Conservation (phyloP, 2,797 vertebrate species). For the Neostethus bicornis region DNA sequence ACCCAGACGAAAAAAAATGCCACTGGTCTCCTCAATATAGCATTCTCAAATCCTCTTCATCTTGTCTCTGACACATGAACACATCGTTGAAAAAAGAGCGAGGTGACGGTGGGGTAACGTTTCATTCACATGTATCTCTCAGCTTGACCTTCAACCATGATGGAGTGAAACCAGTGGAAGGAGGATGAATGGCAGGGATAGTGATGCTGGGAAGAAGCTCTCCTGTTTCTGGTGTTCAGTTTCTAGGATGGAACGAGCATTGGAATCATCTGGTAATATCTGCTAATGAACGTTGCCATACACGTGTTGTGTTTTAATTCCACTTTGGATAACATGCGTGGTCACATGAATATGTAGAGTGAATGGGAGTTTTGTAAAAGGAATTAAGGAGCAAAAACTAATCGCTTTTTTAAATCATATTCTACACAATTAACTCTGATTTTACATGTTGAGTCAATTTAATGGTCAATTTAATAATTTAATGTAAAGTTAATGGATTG, state of each 20-base stretch:
- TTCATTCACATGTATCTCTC: conserved; percentile 66
- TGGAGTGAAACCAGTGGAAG: conserved; percentile 52
- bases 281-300: neutral
- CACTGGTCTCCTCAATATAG: conserved; percentile 19
- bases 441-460: neutral
- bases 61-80: conserved; percentile 42
- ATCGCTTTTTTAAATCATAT: too few relatives aligned
- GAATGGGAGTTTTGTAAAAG: too few relatives aligned
- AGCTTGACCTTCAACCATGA: conserved; percentile 66
- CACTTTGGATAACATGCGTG: neutral
- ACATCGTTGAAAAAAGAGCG: conserved; percentile 54
- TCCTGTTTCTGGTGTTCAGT: conserved; percentile 36
- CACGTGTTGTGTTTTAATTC: neutral
- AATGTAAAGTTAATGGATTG: neutral
- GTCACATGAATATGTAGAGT: neutral
- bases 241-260: neutral
- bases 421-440: neutral
- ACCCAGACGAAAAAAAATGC: conserved; percentile 26
- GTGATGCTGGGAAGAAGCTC: conserved; percentile 15
- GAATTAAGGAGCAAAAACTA: neutral
- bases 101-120: conserved; percentile 11
- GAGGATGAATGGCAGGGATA: conserved; percentile 54
- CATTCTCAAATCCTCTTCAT: conserved; percentile 46
- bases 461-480: neutral
- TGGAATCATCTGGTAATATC: neutral